Evolutionary conservation across 2,113 vertebrate genomes (phyloP), one percentile per base, ranked within the genome.

Genomic region (Bothrops jararaca): DNA sequence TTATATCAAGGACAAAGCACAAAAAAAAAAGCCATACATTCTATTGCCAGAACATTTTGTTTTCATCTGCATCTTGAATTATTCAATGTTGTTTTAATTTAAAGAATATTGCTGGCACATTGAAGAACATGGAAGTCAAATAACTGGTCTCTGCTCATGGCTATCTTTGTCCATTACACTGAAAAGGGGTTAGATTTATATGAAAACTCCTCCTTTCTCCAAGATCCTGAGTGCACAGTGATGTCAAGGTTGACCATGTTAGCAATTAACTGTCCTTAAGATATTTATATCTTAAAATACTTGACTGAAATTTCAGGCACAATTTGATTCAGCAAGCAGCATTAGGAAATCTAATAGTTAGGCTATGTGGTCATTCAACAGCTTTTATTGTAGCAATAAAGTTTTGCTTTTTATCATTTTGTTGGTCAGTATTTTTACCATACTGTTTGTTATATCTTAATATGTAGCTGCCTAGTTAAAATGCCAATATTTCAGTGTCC

Each of bases 101-200:
- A 90, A 92, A 95, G 4, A 89, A 9, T 9, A 90, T 92, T 58
- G 85, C 34, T 91, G 90, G n/a, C 93, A 91, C 12, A 85, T 91
- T 3, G 26, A 91, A 91, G 88, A 34, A 60, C 91, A 93, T 34
- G 42, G 3, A 11, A 89, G 29, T 74, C 85, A 91, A 90, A 42
- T 26, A 92, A 50, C 29, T 91, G 94, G 69, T 89, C 39, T 93
- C 93, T 85, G 20, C 3, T 91, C 80, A 96, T 93, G 24, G 74
- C 1, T 91, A 56, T 56, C 54, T 56, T 15, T 56, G 18, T 94
- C 42, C 88, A 86, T 69, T 92, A 80, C 15, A 86, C 10, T 90
- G 26, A 29, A 50, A 93, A 39, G 90, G 90, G 91, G 15, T 5
- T 92, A 22, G 90, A 3, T 3, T 88, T 58, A 50, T 4, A 88